Evolutionary conservation across 2,113 vertebrate genomes (phyloP), one percentile per base, ranked within the genome.

Genomic region (Amphiprion ocellaris): DNA sequence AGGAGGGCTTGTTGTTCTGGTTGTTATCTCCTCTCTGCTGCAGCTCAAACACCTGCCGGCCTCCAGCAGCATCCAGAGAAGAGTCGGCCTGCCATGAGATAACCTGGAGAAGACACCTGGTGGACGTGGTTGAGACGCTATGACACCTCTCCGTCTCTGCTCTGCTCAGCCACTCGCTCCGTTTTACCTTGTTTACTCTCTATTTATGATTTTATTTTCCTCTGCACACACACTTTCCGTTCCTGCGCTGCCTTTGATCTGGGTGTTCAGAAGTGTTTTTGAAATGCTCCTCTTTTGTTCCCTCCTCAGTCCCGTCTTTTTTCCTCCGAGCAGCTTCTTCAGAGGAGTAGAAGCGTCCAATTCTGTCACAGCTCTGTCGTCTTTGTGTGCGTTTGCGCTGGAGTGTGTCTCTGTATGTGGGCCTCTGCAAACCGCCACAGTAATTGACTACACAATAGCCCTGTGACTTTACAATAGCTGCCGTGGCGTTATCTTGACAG

Each of bases 401-500:
- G 63, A 60, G 81, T 80, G 82, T 66, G 69, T 76, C 56, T 84
- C 68, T 80, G 82, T 85, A 84, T 67, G 79, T 63, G 69, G 87
- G 87, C 84, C 85, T 74, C 71, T 72, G 77, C 82, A 87, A 87
- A 90, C 84, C 79, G 83, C 65, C 64, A 33, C 60, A 84, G 79
- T 74, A 80, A 69, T 67, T 64, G 50, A 83, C 83, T 53, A 46
- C 85, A 92, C 93, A 92, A 93, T 91, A 90, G 92, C 85, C 70
- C 17, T 21, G 55, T 83, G 87, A 87, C 84, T 83, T 87, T 90
- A 91, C 93, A 92, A 90, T 76, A 84, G 91, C 74, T 69, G 53
- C 85, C 49, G 80, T 78, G 87, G 81, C 80, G 71, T 94, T 93
- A 93, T 94, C 93, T 93, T 90, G 93, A 94, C 92, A 91, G 90